These are phyloP conservation scores for Tridacna crocea DNA, from an alignment of 2,888 invertebrate genomes.

Conservation along the genomic window DNA sequence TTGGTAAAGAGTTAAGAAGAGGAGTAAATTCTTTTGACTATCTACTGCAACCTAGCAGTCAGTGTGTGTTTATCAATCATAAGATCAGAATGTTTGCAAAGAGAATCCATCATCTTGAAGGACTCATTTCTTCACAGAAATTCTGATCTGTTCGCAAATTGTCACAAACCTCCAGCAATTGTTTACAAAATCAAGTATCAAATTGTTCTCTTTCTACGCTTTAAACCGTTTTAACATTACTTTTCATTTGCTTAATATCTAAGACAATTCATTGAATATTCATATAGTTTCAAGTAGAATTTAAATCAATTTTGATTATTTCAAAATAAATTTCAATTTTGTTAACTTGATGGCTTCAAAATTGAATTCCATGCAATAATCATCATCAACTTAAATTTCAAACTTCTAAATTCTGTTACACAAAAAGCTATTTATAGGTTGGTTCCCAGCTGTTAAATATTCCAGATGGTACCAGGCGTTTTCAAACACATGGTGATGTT, in stretches of 20 bases:
- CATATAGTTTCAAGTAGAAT: neutral
- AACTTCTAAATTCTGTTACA: constrained; percentile 9
- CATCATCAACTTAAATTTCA: neutral
- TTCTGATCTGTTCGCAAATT: neutral
- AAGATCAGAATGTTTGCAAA: constrained; percentile 1
- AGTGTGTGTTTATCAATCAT: constrained; percentile 12
- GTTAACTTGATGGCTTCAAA: neutral
- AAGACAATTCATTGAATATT: constrained; percentile 2
- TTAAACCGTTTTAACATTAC: neutral
- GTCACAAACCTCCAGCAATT: neutral
- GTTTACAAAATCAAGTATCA: constrained; percentile 19
- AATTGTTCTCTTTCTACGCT: neutral
- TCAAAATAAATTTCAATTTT: neutral
- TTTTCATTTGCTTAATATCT: neutral
- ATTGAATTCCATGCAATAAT: neutral
- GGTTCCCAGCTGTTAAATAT: constrained; percentile 62
- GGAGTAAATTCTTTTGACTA: no score
- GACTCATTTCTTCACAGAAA: neutral
- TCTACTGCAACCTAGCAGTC: no score
- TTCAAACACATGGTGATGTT: constrained; percentile 14
- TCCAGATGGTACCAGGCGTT: constrained; percentile 63
- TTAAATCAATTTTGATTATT: neutral
- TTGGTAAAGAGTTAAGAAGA: no score
- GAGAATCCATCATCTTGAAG: neutral
- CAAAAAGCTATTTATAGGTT: constrained; percentile 40